phyloP scores from a whole-genome alignment of 2,113 vertebrate genomes.

The Merops nubicus region DNA sequence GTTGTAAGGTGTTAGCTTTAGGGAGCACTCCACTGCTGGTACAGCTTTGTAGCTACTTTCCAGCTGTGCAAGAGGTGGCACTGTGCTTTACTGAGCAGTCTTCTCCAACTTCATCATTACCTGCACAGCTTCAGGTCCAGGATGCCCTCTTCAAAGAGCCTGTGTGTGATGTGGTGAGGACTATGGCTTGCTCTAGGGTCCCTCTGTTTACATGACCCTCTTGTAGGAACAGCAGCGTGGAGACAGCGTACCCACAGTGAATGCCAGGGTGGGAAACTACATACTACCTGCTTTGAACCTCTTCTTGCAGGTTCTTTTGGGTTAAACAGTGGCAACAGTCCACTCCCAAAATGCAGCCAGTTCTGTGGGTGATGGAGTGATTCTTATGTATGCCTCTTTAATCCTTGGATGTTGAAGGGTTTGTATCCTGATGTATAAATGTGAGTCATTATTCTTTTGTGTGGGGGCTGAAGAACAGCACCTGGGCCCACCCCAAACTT shows the following conservation, averaged over 20 bases:
- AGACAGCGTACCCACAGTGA: not conserved
- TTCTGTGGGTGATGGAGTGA: conserved; percentile 8
- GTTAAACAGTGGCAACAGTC: not conserved
- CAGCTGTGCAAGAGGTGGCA: not conserved
- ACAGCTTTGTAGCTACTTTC: not conserved
- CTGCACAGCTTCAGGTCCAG: not conserved
- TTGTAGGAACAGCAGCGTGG: not conserved
- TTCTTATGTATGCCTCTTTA: conserved; percentile 21
- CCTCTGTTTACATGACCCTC: not conserved
- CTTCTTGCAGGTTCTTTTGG: not conserved
- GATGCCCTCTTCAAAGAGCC: not conserved
- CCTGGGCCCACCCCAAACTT: conserved; percentile 51
- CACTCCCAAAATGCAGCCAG: not conserved
- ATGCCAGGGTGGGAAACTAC: not conserved
- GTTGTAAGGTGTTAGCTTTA: not conserved
- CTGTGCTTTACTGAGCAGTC: not conserved
- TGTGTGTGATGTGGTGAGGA: not conserved
- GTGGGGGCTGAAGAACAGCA: conserved; percentile 58
- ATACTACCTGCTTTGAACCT: not conserved
- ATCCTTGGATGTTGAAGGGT: conserved; percentile 2
- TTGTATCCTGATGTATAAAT: conserved; percentile 20
- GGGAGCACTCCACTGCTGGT: not conserved
- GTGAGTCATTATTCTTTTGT: conserved; percentile 64
- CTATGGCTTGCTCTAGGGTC: not conserved
- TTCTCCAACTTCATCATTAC: not conserved